Base-by-base conservation (phyloP, 2,113 vertebrate species). In the Hystrix cristata region DNA sequence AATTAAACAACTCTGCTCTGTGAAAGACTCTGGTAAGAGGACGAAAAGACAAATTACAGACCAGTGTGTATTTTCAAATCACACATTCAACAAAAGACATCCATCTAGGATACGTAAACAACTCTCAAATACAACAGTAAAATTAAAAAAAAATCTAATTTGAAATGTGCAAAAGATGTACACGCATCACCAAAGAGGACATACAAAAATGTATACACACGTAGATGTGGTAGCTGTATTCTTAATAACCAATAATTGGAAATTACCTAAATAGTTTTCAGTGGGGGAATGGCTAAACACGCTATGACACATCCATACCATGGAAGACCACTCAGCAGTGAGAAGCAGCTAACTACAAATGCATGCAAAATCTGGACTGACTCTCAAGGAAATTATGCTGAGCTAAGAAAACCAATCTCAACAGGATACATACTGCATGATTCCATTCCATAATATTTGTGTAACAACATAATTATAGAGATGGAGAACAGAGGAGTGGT, bases 321-420 rank as follows among this genome's bases (percentile, higher is more conserved):
- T 14, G 19, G 64, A 94, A 21, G 88, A 87, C 48, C 43, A 86
- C 60, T 86, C 62, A 87, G 51, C 25, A 84, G 15, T 46, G 83
- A 94, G 67, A 87, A 78, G 60, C 79, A 91, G 60, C 78, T 31
- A 91, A 84, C 67, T 74, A 53, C 48, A 43, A 38, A 87, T 23
- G 11, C 46, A 78, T 27, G 16, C 15, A 81, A 46, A 85, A 92
- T 81, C 46, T 69, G 91, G 38, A 57, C 69, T 23, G 43, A 55
- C 89, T 92, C 84, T 94, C 76, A 84, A 84, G 81, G 19, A 92
- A 94, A 87, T 92, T 87, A 59, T 87, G 64, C 81, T 88, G 71
- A 90, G 19, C 78, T 46, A 82, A 72, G 83, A 95, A 97, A 97
- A 78, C 31, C 57, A 79, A 27, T 93, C 72, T 93, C 78, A 95